Base-by-base conservation (phyloP, 2,797 vertebrate genomes). In the Sylvilagus floridanus region DNA sequence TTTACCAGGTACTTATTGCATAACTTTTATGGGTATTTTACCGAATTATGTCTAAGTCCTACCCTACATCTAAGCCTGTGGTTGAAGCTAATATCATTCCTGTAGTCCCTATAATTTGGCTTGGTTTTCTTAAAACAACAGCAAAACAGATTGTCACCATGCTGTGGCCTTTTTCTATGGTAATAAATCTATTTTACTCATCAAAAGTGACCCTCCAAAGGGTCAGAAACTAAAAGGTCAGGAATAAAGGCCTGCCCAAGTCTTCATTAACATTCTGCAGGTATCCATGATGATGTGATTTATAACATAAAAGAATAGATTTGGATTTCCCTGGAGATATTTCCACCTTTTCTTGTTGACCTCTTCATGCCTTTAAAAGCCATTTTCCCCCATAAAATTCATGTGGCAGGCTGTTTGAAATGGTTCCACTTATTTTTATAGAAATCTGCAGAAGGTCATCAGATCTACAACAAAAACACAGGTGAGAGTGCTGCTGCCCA, bases 101-200 rank as follows among this genome's bases (percentile, higher is more conserved):
- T 75, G 0, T 35, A 60, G 35, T 88, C 60, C 60, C 73, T 65
- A 50, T 72, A 63, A 72, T 81, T 90, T 84, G 76, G 71, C 57
- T 86, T 85, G 28, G 24, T 62, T 95, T 91, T 93, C 76, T 83
- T 63, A 37, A n/a, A 77, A n/a, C 7, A 95, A 28, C 14, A 75
- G 69, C 26, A 77, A 28, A 57, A 73, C 10, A 72, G 47, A 71
- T 62, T 77, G 63, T 79, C 54, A 42, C 32, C 22, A 30, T 54
- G 21, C 4, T 81, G 10, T 50, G 66, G 68, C 14, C 54, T 66
- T 82, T 66, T 86, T 82, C 50, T 63, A 63, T n/a, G 32, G 4
- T 78, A 50, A 42, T 66, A 9, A 37, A 30, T 63, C 8, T 30
- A 30, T 86, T 93, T 84, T 16, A 73, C 26, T 54, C 73, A 62